Base-by-base conservation (phyloP, 2,888 invertebrate species). In the Acanthosepion lycidas region DNA sequence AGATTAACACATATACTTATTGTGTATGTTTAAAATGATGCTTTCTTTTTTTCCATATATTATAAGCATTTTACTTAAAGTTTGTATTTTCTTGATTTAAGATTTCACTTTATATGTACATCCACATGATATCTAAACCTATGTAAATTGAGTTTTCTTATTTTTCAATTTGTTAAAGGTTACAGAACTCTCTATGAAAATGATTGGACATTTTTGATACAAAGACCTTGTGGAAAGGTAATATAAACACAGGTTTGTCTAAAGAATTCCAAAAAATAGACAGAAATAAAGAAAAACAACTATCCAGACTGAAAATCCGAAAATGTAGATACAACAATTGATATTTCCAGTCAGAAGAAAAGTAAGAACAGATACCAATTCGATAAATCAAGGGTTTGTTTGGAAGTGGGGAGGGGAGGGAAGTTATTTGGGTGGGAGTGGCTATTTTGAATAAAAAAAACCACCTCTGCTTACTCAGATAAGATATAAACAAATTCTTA, bases 401-500 rank as follows among this genome's bases (percentile, higher is more conserved):
- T 78, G 15, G 78, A 33, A n/a, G n/a, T n/a, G n/a, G n/a, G 8
- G 33, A 18, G n/a, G 15, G n/a, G n/a, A 64, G 28, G 78, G 78
- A 78, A 1, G 78, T 33, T 15, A 1, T 33, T 12, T 8, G n/a
- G 9, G 3, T 59, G 33, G n/a, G n/a, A 33, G n/a, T n/a, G 15
- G 9, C 15, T 18, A n/a, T 78, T 78, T 78, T 33, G 9, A 42
- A 18, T 12, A 4, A 78, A 6, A 78, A 6, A 33, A 78, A 78
- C n/a, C 78, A 78, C 78, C 78, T 78, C 78, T n/a, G 78, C 78
- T 15, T 78, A 78, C n/a, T 78, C 78, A 78, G 78, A n/a, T 78
- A 78, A 78, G 78, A 28, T 93, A 53, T 93, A 93, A 93, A 93
- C 49, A 49, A 93, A n/a, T 4, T 93, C 93, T 93, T 93, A 93